Base-by-base conservation (phyloP, 2,888 invertebrate species). In the Andrena bicolor region DNA sequence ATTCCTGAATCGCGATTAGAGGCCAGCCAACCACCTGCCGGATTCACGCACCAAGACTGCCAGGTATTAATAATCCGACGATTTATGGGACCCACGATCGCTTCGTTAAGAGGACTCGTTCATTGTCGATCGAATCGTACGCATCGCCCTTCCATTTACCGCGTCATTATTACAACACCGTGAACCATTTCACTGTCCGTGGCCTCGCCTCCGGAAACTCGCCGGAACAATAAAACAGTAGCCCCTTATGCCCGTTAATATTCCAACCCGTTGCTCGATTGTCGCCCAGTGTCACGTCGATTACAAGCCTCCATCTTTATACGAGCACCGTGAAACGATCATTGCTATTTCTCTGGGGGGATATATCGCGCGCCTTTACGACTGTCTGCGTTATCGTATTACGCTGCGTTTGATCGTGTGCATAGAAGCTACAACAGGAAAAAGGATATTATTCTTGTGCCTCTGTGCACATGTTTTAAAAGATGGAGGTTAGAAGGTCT, bases 21-120 rank as follows among this genome's bases (percentile, higher is more conserved):
- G 84, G 80, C 83, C 81, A 79, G 83, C 84, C 81, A 85, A 80
- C 84, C 90, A 90, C 87, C 90, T 90, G 90, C 90, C 87, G 86
- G 85, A 87, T 88, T 89, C 87, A 86, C 85, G 84, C 87, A 88
- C 84, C 75, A 84, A 81, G 81, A 88, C 76, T 85, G 84, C 77
- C 80, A 82, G 88, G 87, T 87, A 90, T 89, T 89, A 88, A 89
- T 90, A 88, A 89, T 89, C 85, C 84, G 73, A 75, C 61, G 88
- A 89, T 89, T 89, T 89, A 89, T 79, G 86, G 78, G 81, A 83
- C 73, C 78, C 73, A 63, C 81, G 82, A 86, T 88, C 85, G 69
- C 76, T 88, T 88, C 84, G 85, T 88, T 88, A 88, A 63, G 71
- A 76, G 72, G 76, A 87, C 77, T 76, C 61, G 81, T 81, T 87